Base-by-base conservation (phyloP, 1,140 invertebrate genomes). In the Pachypsylla venusta region DNA sequence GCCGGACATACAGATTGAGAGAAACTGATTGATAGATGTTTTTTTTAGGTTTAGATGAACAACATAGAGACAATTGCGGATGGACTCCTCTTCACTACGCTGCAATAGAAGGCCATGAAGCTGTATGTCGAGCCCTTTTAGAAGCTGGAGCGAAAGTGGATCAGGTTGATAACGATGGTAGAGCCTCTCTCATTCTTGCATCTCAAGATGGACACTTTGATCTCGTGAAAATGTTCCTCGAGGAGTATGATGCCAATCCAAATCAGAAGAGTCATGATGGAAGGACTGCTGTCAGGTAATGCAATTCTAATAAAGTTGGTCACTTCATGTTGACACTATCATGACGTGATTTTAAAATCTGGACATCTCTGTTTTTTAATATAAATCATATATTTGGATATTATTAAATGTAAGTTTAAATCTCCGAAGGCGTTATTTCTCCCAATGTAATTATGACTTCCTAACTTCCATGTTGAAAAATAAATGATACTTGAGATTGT, bases 61-160 rank as follows among this genome's bases (percentile, higher is more conserved):
- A 89, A 60, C 90, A 93, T 67, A 74, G 89, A 26, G 89, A 91
- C 65, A 91, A 92, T 75, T 86, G 87, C 0, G 92, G 93, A 0
- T 94, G 90, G 91, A 93, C 91, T 2, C 91, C 92, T 1, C 69
- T 97, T 26, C 93, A 96, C 70, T 93, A 89, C 65, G 84, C 91
- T 7, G 89, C 92, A 20, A 93, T 93, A 67, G 92, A 96, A 74
- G 91, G 89, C 26, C 92, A 96, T 70, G 73, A 80, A 58, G 87
- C 91, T 66, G 92, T 94, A 22, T 87, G 87, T 64, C 82, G 89
- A 62, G 82, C 87, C 10, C 72, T 97, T 19, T 69, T 95, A 0
- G 90, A 94, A 67, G 88, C 88, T n/a, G 92, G 92, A 1, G 91
- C 92, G 0, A 83, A 89, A 68, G 81, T 93, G 1, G 89, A 91